Evolutionary conservation across 2,113 vertebrate species (phyloP).

Genomic region (Hippopotamus amphibius): DNA sequence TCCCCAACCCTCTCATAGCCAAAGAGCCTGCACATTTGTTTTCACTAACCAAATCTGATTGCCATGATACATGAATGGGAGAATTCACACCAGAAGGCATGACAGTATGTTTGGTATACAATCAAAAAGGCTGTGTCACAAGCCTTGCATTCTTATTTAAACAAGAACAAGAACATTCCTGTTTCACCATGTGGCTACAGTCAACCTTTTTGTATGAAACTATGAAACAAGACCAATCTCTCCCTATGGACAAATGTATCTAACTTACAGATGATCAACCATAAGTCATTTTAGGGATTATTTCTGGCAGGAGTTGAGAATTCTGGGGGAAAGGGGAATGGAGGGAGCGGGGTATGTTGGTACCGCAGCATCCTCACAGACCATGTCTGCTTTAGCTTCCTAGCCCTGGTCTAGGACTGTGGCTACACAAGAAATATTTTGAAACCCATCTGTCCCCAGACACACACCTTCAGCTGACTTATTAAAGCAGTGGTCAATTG

Average conservation of each 20-base stretch:
- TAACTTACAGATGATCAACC: background rate
- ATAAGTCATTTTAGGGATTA: background rate
- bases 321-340: background rate
- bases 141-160: conserved; percentile 1
- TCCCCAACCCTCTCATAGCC: background rate
- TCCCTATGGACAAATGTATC: background rate
- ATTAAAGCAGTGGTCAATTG: background rate
- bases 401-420: background rate
- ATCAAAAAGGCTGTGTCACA: background rate
- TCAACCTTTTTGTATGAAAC: background rate
- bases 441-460: background rate
- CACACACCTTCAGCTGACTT: background rate
- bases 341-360: accelerated
- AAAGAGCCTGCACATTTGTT: background rate
- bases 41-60: background rate
- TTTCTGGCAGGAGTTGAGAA: background rate
- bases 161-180: background rate
- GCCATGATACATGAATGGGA: background rate
- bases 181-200: background rate
- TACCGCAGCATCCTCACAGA: background rate
- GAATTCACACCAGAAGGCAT: background rate
- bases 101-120: background rate
- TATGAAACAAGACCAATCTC: background rate
- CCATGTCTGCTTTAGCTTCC: background rate
- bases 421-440: conserved; percentile 7